Evolutionary conservation across 2,888 invertebrate genomes (phyloP).

Genomic region (Plemyria rubiginata): DNA sequence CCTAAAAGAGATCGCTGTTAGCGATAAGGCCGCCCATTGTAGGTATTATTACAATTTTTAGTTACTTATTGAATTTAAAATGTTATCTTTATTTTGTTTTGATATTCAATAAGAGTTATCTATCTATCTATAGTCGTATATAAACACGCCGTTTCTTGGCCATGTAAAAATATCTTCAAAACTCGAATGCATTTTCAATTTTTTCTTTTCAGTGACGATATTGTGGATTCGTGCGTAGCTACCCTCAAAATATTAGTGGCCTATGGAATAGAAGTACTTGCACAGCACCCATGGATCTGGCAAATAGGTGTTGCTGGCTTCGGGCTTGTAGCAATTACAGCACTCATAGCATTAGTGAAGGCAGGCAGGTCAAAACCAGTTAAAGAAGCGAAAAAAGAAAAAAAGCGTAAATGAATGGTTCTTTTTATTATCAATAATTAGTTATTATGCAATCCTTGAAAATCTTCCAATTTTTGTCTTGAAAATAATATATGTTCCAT

Average conservation of each 20-base stretch:
- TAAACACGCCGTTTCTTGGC: too few species aligned
- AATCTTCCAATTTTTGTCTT: conserved; percentile 19
- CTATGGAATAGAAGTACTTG: conserved; percentile 65
- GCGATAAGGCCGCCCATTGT: too few species aligned
- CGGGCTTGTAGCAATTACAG: conserved; percentile 76
- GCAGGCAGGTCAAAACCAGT: conserved; percentile 67
- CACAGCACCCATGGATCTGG: conserved; percentile 79
- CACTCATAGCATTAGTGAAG: conserved; percentile 76
- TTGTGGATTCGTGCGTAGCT: conserved; percentile 77
- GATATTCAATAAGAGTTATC: too few species aligned
- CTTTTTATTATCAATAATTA: not conserved
- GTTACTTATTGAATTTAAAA: too few species aligned
- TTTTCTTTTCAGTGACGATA: conserved; percentile 74
- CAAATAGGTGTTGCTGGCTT: conserved; percentile 78
- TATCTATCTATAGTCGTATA: too few species aligned
- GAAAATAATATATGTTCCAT: not conserved
- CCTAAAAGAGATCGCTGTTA: too few species aligned
- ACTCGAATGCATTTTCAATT: conserved; percentile 9
- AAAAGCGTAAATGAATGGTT: conserved; percentile 72
- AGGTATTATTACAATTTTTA: too few species aligned
- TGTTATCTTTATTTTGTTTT: too few species aligned
- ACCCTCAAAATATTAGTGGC: conserved; percentile 67
- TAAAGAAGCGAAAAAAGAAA: conserved; percentile 74
- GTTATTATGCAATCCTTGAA: not conserved
- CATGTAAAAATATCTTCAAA: too few species aligned